These are phyloP conservation scores for Ylistrum balloti DNA, from an alignment of 1,140 invertebrate species.

Conservation along the genomic window DNA sequence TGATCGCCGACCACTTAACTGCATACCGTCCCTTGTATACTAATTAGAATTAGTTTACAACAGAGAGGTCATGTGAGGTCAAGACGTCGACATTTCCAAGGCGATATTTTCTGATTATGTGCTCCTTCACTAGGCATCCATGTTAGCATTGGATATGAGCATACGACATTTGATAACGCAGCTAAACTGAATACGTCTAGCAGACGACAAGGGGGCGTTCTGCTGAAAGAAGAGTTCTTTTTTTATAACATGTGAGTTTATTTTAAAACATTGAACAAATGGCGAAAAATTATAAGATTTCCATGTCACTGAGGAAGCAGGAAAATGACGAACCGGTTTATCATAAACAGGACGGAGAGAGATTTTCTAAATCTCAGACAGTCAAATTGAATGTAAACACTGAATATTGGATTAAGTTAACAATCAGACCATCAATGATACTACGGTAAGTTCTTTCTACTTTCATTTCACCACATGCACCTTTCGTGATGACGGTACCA, in stretches of 20 bases:
- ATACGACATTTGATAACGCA: not conserved
- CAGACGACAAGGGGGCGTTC: constrained; percentile 3
- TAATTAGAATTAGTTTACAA: constrained; percentile 36
- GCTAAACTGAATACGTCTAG: not conserved
- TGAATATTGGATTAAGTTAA: constrained; percentile 51
- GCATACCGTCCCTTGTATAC: constrained; percentile 11
- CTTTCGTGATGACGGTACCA: not conserved
- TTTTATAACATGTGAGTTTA: not conserved
- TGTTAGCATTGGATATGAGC: not conserved
- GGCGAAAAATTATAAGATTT: constrained; percentile 55
- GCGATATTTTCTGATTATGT: constrained; percentile 7
- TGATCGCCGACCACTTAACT: constrained; percentile 16
- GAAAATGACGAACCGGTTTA: constrained; percentile 50
- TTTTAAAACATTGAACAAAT: constrained; percentile 28
- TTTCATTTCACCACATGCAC: not conserved
- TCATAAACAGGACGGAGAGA: constrained; percentile 61
- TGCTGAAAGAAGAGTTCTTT: not conserved
- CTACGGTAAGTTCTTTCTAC: constrained; percentile 47
- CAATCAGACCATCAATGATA: constrained; percentile 42
- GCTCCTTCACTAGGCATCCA: not conserved
- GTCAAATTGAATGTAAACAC: constrained; percentile 60
- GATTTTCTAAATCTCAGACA: constrained; percentile 56
- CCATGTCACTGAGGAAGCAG: constrained; percentile 51
- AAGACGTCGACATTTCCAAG: constrained; percentile 12
- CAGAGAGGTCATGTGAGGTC: constrained; percentile 2